A percentile compares a stretch with the other conserved stretches of the same genome.
These are phyloP conservation scores for Lobophora halterata DNA, from an alignment of 2,888 invertebrate species.

Conservation along the genomic window DNA sequence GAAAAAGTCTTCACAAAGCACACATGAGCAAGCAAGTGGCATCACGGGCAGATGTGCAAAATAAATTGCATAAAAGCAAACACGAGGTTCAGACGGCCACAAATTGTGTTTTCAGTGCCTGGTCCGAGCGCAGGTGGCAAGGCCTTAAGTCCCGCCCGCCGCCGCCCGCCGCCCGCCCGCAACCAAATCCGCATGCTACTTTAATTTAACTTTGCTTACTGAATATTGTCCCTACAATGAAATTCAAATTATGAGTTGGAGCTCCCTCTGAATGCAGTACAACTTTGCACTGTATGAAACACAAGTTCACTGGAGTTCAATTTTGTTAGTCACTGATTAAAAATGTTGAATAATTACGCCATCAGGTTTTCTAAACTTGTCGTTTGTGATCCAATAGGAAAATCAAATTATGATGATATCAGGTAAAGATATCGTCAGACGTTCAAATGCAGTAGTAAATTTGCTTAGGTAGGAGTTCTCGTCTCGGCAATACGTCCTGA, in stretches of 20 bases:
- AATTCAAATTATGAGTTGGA: slow-evolving; percentile 48
- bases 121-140: slow-evolving; percentile 62
- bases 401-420: slow-evolving; percentile 40
- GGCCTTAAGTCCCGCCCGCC: slow-evolving; percentile 60
- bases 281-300: slow-evolving; percentile 25
- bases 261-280: slow-evolving; percentile 26
- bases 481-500: slow-evolving; percentile 52
- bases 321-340: neutral
- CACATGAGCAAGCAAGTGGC: slow-evolving; percentile 12
- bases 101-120: slow-evolving; percentile 70
- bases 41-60: slow-evolving; percentile 44
- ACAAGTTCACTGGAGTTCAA: slow-evolving; percentile 10
- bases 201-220: slow-evolving; percentile 77
- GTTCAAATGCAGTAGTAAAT: slow-evolving; percentile 61
- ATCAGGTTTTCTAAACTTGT: slow-evolving; percentile 5
- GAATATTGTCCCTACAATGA: slow-evolving; percentile 67
- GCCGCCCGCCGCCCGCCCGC: too few species aligned
- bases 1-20: too few species aligned
- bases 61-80: slow-evolving; percentile 68
- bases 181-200: slow-evolving; percentile 71
- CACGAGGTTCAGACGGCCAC: slow-evolving; percentile 63
- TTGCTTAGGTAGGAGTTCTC: slow-evolving; percentile 62
- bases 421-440: slow-evolving; percentile 46
- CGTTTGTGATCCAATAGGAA: slow-evolving; percentile 12
- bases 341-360: slow-evolving; percentile 2